phyloP scores from a whole-genome alignment of 1,140 invertebrate genomes.

The Heliconius hermathena region DNA sequence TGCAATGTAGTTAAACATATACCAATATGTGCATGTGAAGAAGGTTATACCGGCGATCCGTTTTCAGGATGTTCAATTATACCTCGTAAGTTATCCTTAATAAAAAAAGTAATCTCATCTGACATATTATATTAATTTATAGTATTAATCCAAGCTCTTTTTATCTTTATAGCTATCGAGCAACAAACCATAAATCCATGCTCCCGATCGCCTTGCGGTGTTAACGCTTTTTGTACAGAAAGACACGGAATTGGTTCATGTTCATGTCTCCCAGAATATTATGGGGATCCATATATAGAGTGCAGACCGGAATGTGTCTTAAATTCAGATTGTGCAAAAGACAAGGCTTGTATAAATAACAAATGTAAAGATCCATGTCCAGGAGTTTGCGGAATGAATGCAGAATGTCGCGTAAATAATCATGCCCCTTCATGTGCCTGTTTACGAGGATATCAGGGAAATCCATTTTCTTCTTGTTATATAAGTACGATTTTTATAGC shows the following conservation, averaged over 20 bases:
- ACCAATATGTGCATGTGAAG: slow-evolving; percentile 86
- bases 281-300: slow-evolving; percentile 87
- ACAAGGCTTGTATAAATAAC: slow-evolving; percentile 84
- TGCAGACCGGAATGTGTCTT: slow-evolving; percentile 89
- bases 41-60: slow-evolving; percentile 88
- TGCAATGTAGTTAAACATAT: slow-evolving; percentile 88
- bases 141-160: not conserved
- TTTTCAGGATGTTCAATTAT: slow-evolving; percentile 85
- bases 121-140: not conserved
- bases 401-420: slow-evolving; percentile 86
- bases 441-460: slow-evolving; percentile 86
- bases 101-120: not conserved
- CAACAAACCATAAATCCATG: slow-evolving; percentile 82
- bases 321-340: slow-evolving; percentile 85
- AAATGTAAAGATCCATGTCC: slow-evolving; percentile 86
- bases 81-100: slow-evolving; percentile 70
- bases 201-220: slow-evolving; percentile 88
- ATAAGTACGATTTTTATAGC: slow-evolving; percentile 57
- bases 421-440: slow-evolving; percentile 88
- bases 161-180: slow-evolving; percentile 64
- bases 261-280: slow-evolving; percentile 86
- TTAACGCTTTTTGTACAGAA: slow-evolving; percentile 91
- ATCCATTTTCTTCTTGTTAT: slow-evolving; percentile 86
- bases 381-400: slow-evolving; percentile 85
- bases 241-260: slow-evolving; percentile 86